Evolutionary conservation across 2,888 invertebrate species (phyloP), one percentile per base, ranked within the genome.

Genomic region (Torymus texanus): DNA sequence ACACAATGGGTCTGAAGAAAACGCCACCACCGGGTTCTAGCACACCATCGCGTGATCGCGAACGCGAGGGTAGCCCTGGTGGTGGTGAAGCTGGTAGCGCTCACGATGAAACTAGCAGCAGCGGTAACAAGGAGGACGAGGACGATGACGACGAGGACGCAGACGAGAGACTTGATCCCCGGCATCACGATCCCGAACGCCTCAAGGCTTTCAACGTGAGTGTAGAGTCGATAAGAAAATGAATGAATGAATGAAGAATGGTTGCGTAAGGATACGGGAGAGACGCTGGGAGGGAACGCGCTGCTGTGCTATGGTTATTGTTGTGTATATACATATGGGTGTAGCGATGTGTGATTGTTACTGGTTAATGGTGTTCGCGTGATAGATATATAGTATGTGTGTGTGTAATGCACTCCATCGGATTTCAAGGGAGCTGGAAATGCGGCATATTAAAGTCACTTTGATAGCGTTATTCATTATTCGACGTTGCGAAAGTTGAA

Each of bases 181-280:
- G 97, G 84, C 93, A 94, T 85, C 95, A 96, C 85, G 98, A 98
- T 90, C 97, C 97, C 0, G 98, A 98, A 91, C 93, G 98, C 90
- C 94, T 98, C 83, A 98, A 98, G 91, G 97, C 98, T 83, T 98
- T 98, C 90, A 98, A 98, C 91, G 98, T 98, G 91, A 94, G 95
- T 91, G 76, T 16, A 16, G 11, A 8, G 21, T 50, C 41, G 41
- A 41, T 41, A 41, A 41, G 41, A 41, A 8, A 41, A 41, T 41
- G 41, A 41, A 41, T 41, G 41, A 41, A 41, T 41, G 41, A 41
- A 41, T 41, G 41, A 8, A 41, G 8, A 8, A 41, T 41, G 41
- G 16, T 50, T 58, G 21, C 63, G 18, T 14, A 53, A 71, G 66
- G 50, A 29, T 18, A 29, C 53, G 62, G 55, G 68, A 53, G 53